Conservation (phyloP, 2,888 invertebrate genomes). For the Troides aeacus region DNA sequence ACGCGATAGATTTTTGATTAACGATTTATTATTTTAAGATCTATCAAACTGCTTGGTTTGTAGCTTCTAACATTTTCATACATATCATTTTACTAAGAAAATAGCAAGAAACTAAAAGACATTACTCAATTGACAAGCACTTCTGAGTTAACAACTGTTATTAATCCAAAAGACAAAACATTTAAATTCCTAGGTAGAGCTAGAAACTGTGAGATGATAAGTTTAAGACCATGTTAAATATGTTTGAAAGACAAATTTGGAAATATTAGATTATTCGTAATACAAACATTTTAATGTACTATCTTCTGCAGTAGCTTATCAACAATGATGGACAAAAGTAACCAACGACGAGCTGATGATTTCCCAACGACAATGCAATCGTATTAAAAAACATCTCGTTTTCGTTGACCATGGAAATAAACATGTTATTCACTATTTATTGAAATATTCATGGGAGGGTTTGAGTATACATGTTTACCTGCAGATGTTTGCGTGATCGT, state of each 20-base stretch:
- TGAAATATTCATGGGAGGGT: not conserved
- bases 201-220: too few species aligned
- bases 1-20: not conserved
- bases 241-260: not conserved
- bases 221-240: too few species aligned
- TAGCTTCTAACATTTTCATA: too few species aligned
- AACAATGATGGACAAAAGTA: constrained; percentile 13
- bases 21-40: not conserved
- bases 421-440: constrained; percentile 15
- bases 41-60: not conserved
- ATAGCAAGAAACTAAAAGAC: too few species aligned
- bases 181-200: not conserved
- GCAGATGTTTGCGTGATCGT: not conserved
- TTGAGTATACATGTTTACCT: not conserved
- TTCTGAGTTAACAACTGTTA: too few species aligned
- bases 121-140: too few species aligned
- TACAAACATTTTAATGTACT: constrained; percentile 9
- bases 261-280: not conserved
- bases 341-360: not conserved
- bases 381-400: constrained; percentile 9
- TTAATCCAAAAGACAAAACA: too few species aligned
- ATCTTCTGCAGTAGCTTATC: not conserved
- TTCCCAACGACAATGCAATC: constrained; percentile 15
- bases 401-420: constrained; percentile 8
- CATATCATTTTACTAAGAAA: too few species aligned